These are phyloP conservation scores for Xylota segnis DNA, from an alignment of 2,888 invertebrate species.

Conservation along the genomic window DNA sequence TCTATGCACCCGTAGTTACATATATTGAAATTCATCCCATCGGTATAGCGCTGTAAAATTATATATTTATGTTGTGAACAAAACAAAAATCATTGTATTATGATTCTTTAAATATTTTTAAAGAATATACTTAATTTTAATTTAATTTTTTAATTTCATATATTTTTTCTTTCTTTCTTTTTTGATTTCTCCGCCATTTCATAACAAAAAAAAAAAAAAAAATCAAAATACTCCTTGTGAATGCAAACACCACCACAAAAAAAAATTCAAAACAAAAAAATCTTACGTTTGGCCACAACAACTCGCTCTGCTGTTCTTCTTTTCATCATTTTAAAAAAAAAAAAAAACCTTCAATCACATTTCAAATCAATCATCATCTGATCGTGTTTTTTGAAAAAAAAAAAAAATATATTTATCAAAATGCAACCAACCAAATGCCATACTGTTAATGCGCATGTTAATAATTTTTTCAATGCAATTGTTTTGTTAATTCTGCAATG, in stretches of 20 bases:
- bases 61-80: conserved; percentile 12
- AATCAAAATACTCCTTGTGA: conserved; percentile 78
- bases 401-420: conserved; percentile 42
- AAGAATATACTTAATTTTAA: conserved; percentile 44
- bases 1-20: conserved; percentile 27
- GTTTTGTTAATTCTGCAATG: conserved; percentile 50
- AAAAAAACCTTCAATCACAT: conserved; percentile 65
- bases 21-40: conserved; percentile 9
- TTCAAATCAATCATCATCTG: conserved; percentile 70
- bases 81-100: conserved; percentile 41
- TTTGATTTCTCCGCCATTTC: conserved; percentile 78
- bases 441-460: conserved; percentile 73
- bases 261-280: conserved; percentile 48
- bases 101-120: conserved; percentile 24
- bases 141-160: conserved; percentile 75
- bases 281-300: conserved; percentile 71
- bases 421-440: conserved; percentile 69
- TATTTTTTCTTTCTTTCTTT: conserved; percentile 77
- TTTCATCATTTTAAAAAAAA: conserved; percentile 71
- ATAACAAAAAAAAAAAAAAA: conserved; percentile 71
- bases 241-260: conserved; percentile 78
- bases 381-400: conserved; percentile 56
- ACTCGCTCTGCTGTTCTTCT: conserved; percentile 74
- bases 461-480: conserved; percentile 77
- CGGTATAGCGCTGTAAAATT: conserved; percentile 16